Evolutionary conservation across 2,797 vertebrate species (phyloP).

Genomic region (Phoxinus dragarum): DNA sequence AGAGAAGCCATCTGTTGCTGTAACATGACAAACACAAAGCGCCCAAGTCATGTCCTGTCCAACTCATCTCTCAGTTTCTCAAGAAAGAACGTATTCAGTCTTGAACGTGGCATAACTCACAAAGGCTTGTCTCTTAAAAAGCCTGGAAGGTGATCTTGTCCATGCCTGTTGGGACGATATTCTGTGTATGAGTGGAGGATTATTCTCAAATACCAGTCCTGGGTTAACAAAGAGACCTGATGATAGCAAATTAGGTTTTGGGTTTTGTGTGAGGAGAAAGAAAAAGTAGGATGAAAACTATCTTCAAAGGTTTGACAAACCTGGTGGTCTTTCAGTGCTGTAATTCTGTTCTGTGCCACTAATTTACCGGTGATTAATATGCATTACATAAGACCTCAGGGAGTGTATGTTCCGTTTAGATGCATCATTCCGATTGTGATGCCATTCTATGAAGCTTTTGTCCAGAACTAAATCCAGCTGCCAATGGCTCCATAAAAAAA

Average conservation of each 20-base stretch:
- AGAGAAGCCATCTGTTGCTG: constrained; percentile 50
- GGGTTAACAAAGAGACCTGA: constrained; percentile 85
- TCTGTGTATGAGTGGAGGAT: constrained; percentile 81
- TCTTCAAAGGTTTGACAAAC: constrained; percentile 73
- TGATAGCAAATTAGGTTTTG: constrained; percentile 84
- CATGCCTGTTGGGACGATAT: constrained; percentile 83
- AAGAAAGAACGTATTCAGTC: constrained; percentile 73
- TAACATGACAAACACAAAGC: constrained; percentile 61
- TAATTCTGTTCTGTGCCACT: constrained; percentile 75
- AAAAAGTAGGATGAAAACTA: constrained; percentile 70
- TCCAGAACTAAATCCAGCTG: not conserved
- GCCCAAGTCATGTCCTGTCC: constrained; percentile 63
- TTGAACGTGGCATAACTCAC: constrained; percentile 73
- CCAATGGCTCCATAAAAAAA: not conserved
- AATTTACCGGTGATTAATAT: constrained; percentile 68
- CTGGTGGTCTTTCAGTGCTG: constrained; percentile 80
- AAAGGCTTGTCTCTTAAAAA: constrained; percentile 75
- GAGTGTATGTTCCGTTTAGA: constrained; percentile 36
- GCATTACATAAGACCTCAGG: constrained; percentile 64
- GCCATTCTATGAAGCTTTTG: constrained; percentile 19
- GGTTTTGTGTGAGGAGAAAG: constrained; percentile 76
- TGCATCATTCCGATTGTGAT: not conserved
- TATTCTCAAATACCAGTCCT: constrained; percentile 85
- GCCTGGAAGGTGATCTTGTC: constrained; percentile 80
- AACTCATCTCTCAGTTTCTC: constrained; percentile 76